Conservation (phyloP, 2,113 vertebrate genomes). For the Megaleporinus macrocephalus region DNA sequence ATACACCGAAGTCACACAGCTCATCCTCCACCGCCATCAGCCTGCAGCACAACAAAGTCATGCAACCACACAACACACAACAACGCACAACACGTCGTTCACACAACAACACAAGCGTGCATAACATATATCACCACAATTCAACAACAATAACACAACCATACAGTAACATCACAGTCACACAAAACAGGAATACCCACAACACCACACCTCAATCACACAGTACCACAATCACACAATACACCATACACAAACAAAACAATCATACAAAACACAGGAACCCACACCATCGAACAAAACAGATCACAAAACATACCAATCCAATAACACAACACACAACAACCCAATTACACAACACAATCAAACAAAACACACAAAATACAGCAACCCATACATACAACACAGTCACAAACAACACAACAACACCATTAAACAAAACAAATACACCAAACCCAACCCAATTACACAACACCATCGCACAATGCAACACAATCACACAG, state of each 20-base stretch:
- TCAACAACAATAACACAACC: slow-evolving; percentile 39
- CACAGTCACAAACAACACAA: background rate
- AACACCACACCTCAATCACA: background rate
- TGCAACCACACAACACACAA: slow-evolving; percentile 41
- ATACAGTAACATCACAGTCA: background rate
- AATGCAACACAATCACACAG: too few relatives aligned
- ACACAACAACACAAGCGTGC: background rate
- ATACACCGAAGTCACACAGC: slow-evolving; percentile 57
- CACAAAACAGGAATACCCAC: background rate
- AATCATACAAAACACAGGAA: too few relatives aligned
- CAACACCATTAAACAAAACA: background rate
- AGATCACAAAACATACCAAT: too few relatives aligned
- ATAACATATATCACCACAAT: background rate
- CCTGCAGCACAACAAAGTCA: slow-evolving; percentile 65
- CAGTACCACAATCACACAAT: background rate
- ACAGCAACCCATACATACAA: background rate
- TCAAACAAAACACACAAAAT: background rate
- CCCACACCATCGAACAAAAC: too few relatives aligned
- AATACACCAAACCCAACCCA: background rate
- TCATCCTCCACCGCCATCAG: slow-evolving; percentile 84
- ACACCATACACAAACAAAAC: too few relatives aligned
- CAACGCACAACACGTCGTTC: slow-evolving; percentile 18
- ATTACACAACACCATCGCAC: too few relatives aligned
- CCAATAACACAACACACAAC: background rate
- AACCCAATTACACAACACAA: background rate